Evolutionary conservation across 1,140 invertebrate genomes (phyloP).

Genomic region (Nomia melanderi): DNA sequence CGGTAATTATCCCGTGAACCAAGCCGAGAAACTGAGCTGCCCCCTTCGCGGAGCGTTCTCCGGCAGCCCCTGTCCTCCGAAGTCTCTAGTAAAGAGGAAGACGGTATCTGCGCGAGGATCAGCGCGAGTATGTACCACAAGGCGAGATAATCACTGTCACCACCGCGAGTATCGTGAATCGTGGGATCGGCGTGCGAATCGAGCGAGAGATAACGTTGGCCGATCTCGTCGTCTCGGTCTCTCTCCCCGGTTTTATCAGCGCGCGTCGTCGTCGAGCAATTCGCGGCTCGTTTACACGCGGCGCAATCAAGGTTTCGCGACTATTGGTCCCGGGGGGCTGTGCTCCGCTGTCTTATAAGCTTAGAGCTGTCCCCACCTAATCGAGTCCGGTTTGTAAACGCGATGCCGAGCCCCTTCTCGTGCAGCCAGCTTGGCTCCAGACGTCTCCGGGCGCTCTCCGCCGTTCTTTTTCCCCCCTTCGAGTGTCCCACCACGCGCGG

Average conservation of each 20-base stretch:
- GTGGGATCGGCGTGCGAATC: no score
- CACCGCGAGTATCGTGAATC: no score
- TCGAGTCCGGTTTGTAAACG: slow-evolving; percentile 68
- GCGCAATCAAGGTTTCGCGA: slow-evolving; percentile 76
- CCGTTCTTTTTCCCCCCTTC: slow-evolving; percentile 40
- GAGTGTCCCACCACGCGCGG: neutral
- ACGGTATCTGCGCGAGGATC: no score
- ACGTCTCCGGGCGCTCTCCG: slow-evolving; percentile 38
- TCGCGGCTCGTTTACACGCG: slow-evolving; percentile 17
- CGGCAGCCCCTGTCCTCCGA: no score
- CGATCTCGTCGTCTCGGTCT: no score
- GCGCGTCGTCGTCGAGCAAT: neutral
- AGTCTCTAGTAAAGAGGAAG: no score
- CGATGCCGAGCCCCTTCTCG: slow-evolving; percentile 74
- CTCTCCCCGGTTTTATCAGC: neutral
- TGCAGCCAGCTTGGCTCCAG: slow-evolving; percentile 79
- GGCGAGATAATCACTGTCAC: neutral
- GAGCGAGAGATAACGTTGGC: no score
- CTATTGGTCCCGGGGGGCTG: slow-evolving; percentile 75
- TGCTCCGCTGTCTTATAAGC: slow-evolving; percentile 79
- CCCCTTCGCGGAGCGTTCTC: no score
- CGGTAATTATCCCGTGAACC: neutral
- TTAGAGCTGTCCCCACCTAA: slow-evolving; percentile 74
- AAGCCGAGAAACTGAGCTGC: no score
- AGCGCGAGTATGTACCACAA: no score